Percentiles rank a stretch among this genome's conserved stretches.
Conservation (phyloP, 2,113 vertebrate genomes). For the Suncus etruscus region DNA sequence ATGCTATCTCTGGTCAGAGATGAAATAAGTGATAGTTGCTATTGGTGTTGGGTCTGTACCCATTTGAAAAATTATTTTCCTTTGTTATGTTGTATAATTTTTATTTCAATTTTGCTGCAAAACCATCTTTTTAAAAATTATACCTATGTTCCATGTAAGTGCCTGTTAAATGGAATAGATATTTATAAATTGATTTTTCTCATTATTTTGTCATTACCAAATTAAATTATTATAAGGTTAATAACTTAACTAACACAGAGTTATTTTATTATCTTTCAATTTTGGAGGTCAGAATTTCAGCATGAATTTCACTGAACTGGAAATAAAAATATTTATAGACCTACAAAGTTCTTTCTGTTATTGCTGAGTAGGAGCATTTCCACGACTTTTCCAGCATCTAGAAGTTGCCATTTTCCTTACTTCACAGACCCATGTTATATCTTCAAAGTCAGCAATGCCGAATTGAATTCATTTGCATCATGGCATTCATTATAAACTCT, state of each 20-base stretch:
- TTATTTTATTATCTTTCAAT: not conserved
- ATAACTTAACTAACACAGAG: not conserved
- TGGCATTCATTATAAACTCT: not conserved
- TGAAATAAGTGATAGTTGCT: not conserved
- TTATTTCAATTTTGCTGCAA: not conserved
- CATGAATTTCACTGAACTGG: not conserved
- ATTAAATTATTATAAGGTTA: not conserved
- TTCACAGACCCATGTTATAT: not conserved
- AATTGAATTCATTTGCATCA: not conserved
- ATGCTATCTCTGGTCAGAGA: conserved; percentile 30
- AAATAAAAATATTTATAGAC: not conserved
- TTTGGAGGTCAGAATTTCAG: not conserved
- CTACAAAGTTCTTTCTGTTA: not conserved
- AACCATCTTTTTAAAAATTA: not conserved
- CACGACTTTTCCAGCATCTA: not conserved
- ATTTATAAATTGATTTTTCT: conserved; percentile 14
- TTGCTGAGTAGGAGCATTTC: not conserved
- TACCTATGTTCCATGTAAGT: not conserved
- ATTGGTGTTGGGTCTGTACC: not conserved
- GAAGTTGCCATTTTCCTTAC: not conserved
- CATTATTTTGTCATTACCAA: conserved; percentile 1
- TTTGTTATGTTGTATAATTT: not conserved
- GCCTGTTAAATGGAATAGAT: not conserved
- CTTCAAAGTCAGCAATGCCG: not conserved
- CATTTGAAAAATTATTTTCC: not conserved